Base-by-base conservation (phyloP, 2,888 invertebrate species). In the Heliconius sara region DNA sequence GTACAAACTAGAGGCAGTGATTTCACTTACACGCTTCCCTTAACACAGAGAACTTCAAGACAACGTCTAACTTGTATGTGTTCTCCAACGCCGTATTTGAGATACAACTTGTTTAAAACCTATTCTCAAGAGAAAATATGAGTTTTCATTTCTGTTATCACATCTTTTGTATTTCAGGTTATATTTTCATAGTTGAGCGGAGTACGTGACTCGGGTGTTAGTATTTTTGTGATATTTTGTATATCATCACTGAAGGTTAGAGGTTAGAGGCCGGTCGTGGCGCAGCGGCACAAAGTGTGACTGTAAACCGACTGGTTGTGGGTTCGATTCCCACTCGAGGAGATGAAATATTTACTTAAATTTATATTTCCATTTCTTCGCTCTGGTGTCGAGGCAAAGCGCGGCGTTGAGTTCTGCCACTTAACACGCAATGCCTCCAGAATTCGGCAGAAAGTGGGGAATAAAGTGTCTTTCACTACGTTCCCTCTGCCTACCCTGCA, bases 91-190 rank as follows among this genome's bases (percentile, higher is more conserved):
- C 34, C 34, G n/a, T 60, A 7, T 73, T 60, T 73, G 57, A 73
- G 73, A 73, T 73, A 73, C 73, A 60, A 60, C 73, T 73, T 57
- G 73, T 60, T 73, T 72, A 60, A 73, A 73, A 73, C 60, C 34
- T 73, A 73, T 73, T 60, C 73, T 73, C 73, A 13, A 60, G 73
- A 60, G 60, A 73, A 73, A 73, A 73, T 73, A 73, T 73, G n/a
- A 72, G 73, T 73, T 73, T 72, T 57, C 72, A 30, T 72, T 72
- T 73, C 73, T 73, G 73, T 73, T 73, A 73, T 73, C 34, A 73
- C 34, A n/a, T 60, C 57, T 73, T 73, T 73, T 73, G 34, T 73
- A 73, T 60, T 60, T 73, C 73, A 25, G 57, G 34, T 60, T n/a
- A 57, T 73, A 34, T 73, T 57, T 73, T 27, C 72, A 73, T 57